A percentile compares a stretch with the other conserved stretches of the same genome.
Evolutionary conservation across 37 sponge, comb jelly and placozoan species (phyloP).

Genomic region (Crambe crambe): DNA sequence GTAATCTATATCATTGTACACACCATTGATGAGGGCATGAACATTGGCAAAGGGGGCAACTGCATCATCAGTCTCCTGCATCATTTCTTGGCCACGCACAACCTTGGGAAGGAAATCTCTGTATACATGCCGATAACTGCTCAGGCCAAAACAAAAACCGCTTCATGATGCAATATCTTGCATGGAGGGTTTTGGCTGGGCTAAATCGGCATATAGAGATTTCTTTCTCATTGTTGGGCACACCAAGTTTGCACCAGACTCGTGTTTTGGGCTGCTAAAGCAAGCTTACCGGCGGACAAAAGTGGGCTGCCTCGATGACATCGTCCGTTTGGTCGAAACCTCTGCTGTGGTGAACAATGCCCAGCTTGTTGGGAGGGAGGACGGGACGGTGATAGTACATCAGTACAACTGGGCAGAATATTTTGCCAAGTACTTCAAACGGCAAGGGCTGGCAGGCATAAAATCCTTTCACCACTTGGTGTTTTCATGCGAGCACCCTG

Average conservation of each 20-base stretch:
- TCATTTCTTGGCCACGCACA: background rate
- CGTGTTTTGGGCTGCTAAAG: slow-evolving; percentile 40
- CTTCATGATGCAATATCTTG: slow-evolving; percentile 19
- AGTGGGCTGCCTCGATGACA: slow-evolving; percentile 30
- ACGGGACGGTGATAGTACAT: background rate
- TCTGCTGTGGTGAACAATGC: slow-evolving; percentile 37
- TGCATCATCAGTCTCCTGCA: background rate
- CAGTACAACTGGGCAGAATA: background rate
- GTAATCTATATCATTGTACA: too few relatives aligned
- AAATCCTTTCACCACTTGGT: background rate
- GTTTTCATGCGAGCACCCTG: background rate
- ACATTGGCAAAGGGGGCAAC: background rate
- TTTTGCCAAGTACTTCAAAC: background rate
- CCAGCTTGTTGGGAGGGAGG: slow-evolving; percentile 32
- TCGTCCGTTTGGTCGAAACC: slow-evolving; percentile 10
- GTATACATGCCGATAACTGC: background rate
- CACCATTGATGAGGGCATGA: slow-evolving; percentile 27
- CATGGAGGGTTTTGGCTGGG: background rate
- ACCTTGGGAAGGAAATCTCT: background rate
- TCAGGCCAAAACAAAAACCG: slow-evolving; percentile 22
- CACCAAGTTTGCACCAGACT: slow-evolving; percentile 45
- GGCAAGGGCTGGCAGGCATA: background rate
- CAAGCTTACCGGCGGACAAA: background rate
- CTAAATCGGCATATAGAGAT: background rate
- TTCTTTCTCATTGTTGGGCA: slow-evolving; percentile 34